Evolutionary conservation across 2,888 invertebrate genomes (phyloP), one percentile per base, ranked within the genome.

Genomic region (Micropterix aruncella): DNA sequence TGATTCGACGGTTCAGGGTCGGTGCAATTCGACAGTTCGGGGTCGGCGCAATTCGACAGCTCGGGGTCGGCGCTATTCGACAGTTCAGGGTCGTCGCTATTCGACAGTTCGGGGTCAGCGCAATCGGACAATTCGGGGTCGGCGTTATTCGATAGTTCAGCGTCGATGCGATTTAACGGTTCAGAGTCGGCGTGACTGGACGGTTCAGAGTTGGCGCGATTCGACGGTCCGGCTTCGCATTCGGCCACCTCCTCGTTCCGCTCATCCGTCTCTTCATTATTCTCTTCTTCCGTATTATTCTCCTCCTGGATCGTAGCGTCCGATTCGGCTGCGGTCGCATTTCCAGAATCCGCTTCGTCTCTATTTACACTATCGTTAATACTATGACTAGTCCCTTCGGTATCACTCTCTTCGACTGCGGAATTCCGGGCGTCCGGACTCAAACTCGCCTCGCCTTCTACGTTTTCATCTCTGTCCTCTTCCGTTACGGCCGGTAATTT

Each of bases 321-420:
- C n/a, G 16, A 43, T 42, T 38, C 40, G 53, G 46, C 54, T 53
- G 51, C 53, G 54, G 54, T 48, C n/a, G n/a, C 50, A 38, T 46
- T 44, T 45, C 52, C 52, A 37, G 49, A 57, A 56, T 57, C 55
- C 53, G 60, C 58, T 55, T 52, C 52, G 56, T 57, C 57, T 41
- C 45, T 44, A 44, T 47, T 47, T 41, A 48, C 49, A 37, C 46
- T 46, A 37, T 45, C 48, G 37, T 49, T 44, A 27, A 19, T 43
- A 42, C 41, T 46, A 37, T 45, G 49, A 16, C 36, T 46, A 47
- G 49, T 38, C 5, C 4, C 38, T 5, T 38, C 9, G 14, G 38
- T 12, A 38, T 38, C 15, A 14, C 27, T 27, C 27, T 5, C 27
- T 12, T 27, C 27, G 5, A 27, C 27, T 5, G 5, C 27, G 12